Base-by-base conservation (phyloP, 2,113 vertebrate species). In the Hydrolagus affinis region DNA sequence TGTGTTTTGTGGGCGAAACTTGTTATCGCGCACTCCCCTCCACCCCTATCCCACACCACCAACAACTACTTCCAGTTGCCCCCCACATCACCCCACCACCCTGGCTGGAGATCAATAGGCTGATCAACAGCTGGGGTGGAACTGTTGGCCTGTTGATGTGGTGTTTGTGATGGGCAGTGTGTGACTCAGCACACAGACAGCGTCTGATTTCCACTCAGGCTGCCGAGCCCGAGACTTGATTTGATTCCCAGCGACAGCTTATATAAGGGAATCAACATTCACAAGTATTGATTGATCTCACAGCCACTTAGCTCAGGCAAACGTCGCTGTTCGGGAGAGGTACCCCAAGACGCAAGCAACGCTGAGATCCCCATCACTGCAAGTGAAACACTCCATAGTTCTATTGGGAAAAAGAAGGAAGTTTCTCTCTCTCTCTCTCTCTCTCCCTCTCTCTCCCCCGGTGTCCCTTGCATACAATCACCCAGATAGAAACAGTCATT, bases 61-160 rank as follows among this genome's bases (percentile, higher is more conserved):
- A 44, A 1, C 44, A 3, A 44, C 44, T 44, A 3, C 44, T 6
- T 44, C 44, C 44, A 44, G 44, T 44, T 44, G 44, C 44, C 44
- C 44, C 44, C 44, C 44, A 1, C 44, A 1, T 6, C 44, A 44
- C 1, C 44, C 87, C 85, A 90, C 91, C 91, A 92, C 92, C 90
- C 90, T 87, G 88, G 89, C 86, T 87, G 71, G 89, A 90, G 93
- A 95, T 96, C 95, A 91, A 95, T 95, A 92, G 83, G 17, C 0
- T 87, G 92, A 90, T 96, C 94, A 87, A 95, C 95, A 91, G 89
- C 89, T 90, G 93, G 92, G 91, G 94, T 94, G 93, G 92, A 91
- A 93, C 92, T 93, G 91, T 94, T 91, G 91, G 0, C 89, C 90
- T 87, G 90, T 86, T 88, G 88, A 90, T 91, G 91, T 91, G 93